phyloP scores from a whole-genome alignment of 2,888 invertebrate genomes.

The Steinernema scapterisci region DNA sequence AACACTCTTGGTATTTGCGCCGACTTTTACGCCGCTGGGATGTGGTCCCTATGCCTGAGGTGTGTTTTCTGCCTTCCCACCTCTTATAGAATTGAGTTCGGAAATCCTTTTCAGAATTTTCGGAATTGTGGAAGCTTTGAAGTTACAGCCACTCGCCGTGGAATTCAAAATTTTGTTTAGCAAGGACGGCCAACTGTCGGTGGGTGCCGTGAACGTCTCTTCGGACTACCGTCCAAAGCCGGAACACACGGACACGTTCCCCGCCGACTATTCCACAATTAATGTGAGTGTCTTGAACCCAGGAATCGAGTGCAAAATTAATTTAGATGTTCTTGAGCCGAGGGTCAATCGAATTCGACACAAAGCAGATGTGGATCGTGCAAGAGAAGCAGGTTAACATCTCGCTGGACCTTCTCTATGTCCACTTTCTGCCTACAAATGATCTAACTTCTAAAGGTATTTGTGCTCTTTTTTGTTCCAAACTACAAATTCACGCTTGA shows the following conservation, averaged over 20 bases:
- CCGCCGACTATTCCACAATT: background rate
- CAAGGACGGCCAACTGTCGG: background rate
- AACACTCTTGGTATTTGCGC: background rate
- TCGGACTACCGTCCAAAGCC: background rate
- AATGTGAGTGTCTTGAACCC: background rate
- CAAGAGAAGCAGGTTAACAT: conserved; percentile 6
- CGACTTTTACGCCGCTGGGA: background rate
- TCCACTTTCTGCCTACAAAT: background rate
- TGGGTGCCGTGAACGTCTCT: background rate
- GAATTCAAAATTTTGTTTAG: background rate
- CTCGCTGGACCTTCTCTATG: conserved; percentile 2
- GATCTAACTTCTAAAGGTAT: background rate
- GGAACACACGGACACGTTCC: background rate
- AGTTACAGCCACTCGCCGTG: background rate
- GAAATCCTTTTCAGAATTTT: conserved; percentile 8
- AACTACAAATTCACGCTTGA: no score
- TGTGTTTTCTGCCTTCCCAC: background rate
- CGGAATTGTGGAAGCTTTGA: background rate
- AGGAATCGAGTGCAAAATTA: background rate
- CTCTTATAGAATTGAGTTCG: background rate
- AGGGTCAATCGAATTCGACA: background rate
- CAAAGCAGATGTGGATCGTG: background rate
- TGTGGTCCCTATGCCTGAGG: conserved; percentile 21
- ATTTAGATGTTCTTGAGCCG: background rate
- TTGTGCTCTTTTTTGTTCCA: no score